A percentile compares a stretch with the other conserved stretches of the same genome.
Evolutionary conservation across 2,113 vertebrate genomes (phyloP).

Genomic region (Megaceryle maxima): DNA sequence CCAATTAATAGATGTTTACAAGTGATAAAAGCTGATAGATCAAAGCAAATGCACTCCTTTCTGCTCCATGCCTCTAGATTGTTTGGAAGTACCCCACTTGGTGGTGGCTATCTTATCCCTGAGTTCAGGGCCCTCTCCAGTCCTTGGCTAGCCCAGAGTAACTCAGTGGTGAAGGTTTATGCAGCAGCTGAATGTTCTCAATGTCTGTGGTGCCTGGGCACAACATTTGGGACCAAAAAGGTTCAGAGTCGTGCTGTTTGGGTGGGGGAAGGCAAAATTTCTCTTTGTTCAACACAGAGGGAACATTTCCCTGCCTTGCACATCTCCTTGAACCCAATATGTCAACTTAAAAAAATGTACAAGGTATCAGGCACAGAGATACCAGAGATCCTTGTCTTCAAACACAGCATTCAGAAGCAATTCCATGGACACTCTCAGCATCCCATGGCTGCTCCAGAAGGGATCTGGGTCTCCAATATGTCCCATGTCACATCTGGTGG

Average conservation of each 20-base stretch:
- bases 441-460: not conserved
- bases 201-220: not conserved
- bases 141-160: not conserved
- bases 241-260: not conserved
- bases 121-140: not conserved
- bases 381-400: not conserved
- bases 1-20: constrained; percentile 93
- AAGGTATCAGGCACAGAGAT: not conserved
- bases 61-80: constrained; percentile 9
- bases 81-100: constrained; percentile 3
- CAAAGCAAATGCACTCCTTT: constrained; percentile 74
- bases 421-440: not conserved
- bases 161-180: not conserved
- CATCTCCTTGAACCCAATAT: not conserved
- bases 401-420: not conserved
- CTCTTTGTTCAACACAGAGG: not conserved
- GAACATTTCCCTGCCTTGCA: not conserved
- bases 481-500: too few species aligned
- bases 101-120: not conserved
- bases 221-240: not conserved
- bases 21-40: constrained; percentile 81
- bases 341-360: not conserved
- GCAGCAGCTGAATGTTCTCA: not conserved
- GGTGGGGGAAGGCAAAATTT: not conserved
- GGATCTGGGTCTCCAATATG: not conserved